Conservation (phyloP, 92 coral and sea anemone species). For the Actinostola sp. region DNA sequence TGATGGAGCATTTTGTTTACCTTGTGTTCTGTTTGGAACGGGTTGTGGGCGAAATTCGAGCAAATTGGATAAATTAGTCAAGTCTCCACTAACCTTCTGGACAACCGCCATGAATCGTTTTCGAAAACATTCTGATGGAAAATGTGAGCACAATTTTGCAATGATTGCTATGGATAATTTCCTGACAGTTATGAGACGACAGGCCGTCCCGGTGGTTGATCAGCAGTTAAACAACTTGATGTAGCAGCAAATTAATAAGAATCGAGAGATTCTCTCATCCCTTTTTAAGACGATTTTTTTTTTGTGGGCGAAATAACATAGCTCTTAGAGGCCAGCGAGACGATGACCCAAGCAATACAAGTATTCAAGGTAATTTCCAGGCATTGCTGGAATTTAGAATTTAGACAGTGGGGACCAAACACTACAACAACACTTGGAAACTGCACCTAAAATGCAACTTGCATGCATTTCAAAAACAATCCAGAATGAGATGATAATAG, state of each 20-base stretch:
- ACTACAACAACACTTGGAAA: constrained; percentile 32
- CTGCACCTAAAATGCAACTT: constrained; percentile 46
- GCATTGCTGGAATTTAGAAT: constrained; percentile 29
- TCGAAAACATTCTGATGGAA: constrained; percentile 41
- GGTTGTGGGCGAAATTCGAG: constrained; percentile 7
- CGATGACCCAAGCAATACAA: constrained; percentile 43
- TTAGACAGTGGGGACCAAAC: constrained; percentile 31
- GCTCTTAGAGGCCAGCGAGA: constrained; percentile 45
- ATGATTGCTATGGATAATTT: not conserved
- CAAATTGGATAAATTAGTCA: constrained; percentile 53
- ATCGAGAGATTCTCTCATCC: constrained; percentile 27
- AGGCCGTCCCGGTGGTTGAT: not conserved
- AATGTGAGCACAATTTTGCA: not conserved
- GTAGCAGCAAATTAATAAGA: constrained; percentile 36
- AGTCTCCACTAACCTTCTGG: constrained; percentile 60
- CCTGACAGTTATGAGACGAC: not conserved
- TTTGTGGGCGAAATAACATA: constrained; percentile 39
- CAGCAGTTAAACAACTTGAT: constrained; percentile 33
- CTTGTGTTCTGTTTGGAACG: constrained; percentile 28
- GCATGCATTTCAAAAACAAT: constrained; percentile 36
- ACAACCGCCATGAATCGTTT: constrained; percentile 51
- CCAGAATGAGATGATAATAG: constrained; percentile 41
- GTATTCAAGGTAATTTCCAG: constrained; percentile 52
- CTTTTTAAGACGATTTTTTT: constrained; percentile 36
- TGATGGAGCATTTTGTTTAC: constrained; percentile 41